phyloP scores from a whole-genome alignment of 2,113 vertebrate genomes.

The Peromyscus polionotus region DNA sequence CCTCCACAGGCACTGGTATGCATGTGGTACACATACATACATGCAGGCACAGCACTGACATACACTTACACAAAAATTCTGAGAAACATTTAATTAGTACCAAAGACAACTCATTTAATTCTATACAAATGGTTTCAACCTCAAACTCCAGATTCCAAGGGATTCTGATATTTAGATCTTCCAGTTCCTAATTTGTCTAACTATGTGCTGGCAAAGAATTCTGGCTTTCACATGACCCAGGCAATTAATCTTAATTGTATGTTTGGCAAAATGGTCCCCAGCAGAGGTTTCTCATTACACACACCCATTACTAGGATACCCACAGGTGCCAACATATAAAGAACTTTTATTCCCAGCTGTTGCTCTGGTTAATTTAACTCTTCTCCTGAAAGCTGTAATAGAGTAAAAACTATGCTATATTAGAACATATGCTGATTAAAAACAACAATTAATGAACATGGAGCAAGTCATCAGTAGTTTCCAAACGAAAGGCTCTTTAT shows the following conservation, averaged over 20 bases:
- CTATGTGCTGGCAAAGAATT: not conserved
- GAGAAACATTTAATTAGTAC: not conserved
- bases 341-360: constrained; percentile 72
- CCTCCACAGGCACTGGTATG: not conserved
- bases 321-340: constrained; percentile 68
- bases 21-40: not conserved
- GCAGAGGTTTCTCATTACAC: constrained; percentile 77
- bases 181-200: constrained; percentile 6
- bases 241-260: constrained; percentile 79
- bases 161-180: not conserved
- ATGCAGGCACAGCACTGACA: not conserved
- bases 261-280: constrained; percentile 66
- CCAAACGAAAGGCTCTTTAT: constrained; percentile 57
- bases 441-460: constrained; percentile 41
- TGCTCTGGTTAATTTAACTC: constrained; percentile 74
- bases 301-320: constrained; percentile 66
- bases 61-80: not conserved
- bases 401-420: constrained; percentile 46
- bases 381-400: constrained; percentile 41
- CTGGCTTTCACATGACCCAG: constrained; percentile 57
- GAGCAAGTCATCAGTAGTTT: constrained; percentile 42
- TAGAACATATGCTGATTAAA: constrained; percentile 45
- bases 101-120: constrained; percentile 30
- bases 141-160: not conserved
- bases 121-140: constrained; percentile 39